Conservation (phyloP, 2,888 invertebrate species). For the Drosophila borealis region DNA sequence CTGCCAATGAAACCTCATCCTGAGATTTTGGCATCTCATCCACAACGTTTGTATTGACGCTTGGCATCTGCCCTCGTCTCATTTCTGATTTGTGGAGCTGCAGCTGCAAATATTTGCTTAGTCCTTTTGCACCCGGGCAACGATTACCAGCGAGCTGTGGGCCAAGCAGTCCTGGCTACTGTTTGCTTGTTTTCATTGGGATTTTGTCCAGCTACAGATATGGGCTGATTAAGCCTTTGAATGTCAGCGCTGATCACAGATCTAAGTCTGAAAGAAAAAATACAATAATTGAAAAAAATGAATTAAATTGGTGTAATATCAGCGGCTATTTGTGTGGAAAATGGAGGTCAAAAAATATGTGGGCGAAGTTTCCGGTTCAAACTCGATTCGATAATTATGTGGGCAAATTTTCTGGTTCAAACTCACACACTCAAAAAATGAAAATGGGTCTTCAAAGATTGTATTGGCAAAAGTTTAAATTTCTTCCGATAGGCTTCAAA, state of each 20-base stretch:
- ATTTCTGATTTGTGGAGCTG: slow-evolving; percentile 64
- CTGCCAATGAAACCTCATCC: slow-evolving; percentile 36
- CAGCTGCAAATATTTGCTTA: slow-evolving; percentile 75
- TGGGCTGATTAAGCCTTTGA: slow-evolving; percentile 40
- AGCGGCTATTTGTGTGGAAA: no score
- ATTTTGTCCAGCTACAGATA: slow-evolving; percentile 32
- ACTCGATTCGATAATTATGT: no score
- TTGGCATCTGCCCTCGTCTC: slow-evolving; percentile 40
- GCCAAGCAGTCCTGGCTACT: slow-evolving; percentile 15
- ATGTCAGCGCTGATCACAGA: slow-evolving; percentile 23
- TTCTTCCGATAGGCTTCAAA: no score
- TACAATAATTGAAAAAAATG: no score
- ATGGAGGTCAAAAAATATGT: no score
- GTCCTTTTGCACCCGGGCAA: slow-evolving; percentile 63
- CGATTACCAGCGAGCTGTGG: slow-evolving; percentile 47
- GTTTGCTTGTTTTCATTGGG: slow-evolving; percentile 63
- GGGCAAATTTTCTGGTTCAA: no score
- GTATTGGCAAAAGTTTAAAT: no score
- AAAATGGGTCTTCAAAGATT: no score
- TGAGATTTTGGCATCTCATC: slow-evolving; percentile 12
- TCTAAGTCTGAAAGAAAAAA: no score
- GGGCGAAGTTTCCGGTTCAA: no score
- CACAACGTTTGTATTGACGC: slow-evolving; percentile 31
- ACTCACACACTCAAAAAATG: no score
- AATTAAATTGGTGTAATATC: no score